phyloP scores from a whole-genome alignment of 2,113 vertebrate genomes.

The Rhynchomys soricoides region DNA sequence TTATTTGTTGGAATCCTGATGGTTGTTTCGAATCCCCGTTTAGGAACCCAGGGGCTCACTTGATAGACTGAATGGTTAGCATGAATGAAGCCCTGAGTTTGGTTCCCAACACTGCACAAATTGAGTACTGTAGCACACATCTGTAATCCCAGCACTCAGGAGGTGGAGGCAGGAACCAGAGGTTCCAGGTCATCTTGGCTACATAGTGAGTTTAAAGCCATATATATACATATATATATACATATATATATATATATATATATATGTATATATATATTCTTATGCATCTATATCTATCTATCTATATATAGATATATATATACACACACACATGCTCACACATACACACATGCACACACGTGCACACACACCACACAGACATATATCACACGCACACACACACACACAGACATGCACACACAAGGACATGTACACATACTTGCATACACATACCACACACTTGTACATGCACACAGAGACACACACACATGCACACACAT shows the following conservation, averaged over 20 bases:
- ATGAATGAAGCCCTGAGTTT: background rate
- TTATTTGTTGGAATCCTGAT: background rate
- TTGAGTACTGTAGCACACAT: background rate
- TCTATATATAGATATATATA: too few species aligned
- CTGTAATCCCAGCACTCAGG: background rate
- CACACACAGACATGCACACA: background rate
- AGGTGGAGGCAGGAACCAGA: background rate
- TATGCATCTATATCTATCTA: too few species aligned
- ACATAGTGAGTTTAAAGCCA: background rate
- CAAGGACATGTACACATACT: background rate
- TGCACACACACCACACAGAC: too few species aligned
- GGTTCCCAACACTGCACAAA: background rate
- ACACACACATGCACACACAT: background rate
- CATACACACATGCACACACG: too few species aligned
- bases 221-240: background rate
- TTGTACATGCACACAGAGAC: background rate
- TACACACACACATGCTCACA: too few species aligned
- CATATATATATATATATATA: too few species aligned
- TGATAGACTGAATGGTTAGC: background rate
- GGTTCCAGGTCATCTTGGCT: background rate
- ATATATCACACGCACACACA: background rate
- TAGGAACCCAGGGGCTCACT: background rate
- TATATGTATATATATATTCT: too few species aligned
- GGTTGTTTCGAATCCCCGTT: background rate
- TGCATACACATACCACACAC: background rate